Evolutionary conservation across 2,797 vertebrate genomes (phyloP), one percentile per base, ranked within the genome.

Genomic region (Mus spretus): DNA sequence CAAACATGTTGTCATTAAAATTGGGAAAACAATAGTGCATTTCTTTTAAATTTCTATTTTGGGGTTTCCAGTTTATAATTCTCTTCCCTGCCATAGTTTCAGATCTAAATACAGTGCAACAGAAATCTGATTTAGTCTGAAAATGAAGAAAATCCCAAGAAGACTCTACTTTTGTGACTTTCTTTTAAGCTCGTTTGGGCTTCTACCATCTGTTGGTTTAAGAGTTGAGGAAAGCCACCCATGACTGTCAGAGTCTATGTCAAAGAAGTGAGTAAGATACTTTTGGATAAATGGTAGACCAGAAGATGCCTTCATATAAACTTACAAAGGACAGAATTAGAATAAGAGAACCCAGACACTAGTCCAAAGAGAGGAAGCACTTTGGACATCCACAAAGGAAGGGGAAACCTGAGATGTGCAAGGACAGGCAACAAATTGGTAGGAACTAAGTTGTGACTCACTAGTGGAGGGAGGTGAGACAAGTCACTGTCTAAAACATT

Each of bases 31-130:
- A 72, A 63, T 72, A 74, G 44, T 12, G 44, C 8, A 31, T 63
- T 31, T 55, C 84, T 89, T 93, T 74, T 19, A 67, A 53, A 63
- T 75, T 93, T 89, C 75, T 82, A 82, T 34, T 89, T 63, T 63
- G 40, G 19, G 37, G 13, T 89, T 82, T 89, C 44, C 44, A 82
- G 11, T 57, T 80, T 59, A n/a, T 70, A 67, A 70, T 53, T 86
- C 11, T 86, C 84, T 86, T 72, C 7, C 34, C 65, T 70, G 84
- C 34, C 44, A 47, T 1, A 85, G 83, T 17, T 37, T 24, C 22
- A 87, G 65, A 87, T 72, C 19, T 53, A 70, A 70, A 65, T 84
- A 65, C 44, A 47, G 40, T 47, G 28, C 11, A 12, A 85, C 0
- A 72, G 34, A 87, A 87, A 87, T n/a, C 26, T 72, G 47, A 87